phyloP scores from a whole-genome alignment of 2,888 invertebrate genomes.

The Polydrusus pterygomalis region DNA sequence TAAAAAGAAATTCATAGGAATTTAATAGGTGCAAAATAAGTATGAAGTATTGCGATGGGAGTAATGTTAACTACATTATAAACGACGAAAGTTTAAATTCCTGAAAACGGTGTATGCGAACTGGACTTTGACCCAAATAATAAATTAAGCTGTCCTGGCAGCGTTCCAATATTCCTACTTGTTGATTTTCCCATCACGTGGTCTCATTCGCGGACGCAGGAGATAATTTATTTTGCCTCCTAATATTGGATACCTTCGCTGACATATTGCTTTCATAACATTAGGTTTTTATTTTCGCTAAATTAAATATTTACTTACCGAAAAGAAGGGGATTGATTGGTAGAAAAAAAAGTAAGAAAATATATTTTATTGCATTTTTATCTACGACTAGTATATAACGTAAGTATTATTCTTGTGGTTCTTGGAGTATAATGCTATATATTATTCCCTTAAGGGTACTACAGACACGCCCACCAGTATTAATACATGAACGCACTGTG shows the following conservation, averaged over 20 bases:
- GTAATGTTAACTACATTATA: conserved; percentile 21
- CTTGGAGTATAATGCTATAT: no score
- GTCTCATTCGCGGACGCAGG: not conserved
- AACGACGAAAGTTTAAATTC: conserved; percentile 25
- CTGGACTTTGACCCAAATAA: conserved; percentile 25
- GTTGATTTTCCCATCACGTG: conserved; percentile 57
- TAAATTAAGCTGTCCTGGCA: conserved; percentile 47
- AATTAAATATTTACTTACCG: not conserved
- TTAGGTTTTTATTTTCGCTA: not conserved
- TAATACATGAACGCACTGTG: no score
- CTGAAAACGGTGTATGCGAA: conserved; percentile 11
- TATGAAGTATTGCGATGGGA: not conserved
- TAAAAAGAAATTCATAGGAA: not conserved
- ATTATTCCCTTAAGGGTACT: no score
- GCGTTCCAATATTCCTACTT: conserved; percentile 51
- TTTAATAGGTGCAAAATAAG: not conserved
- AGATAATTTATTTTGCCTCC: not conserved
- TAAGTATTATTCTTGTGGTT: no score
- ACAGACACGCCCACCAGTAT: no score
- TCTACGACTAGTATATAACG: no score
- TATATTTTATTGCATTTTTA: no score
- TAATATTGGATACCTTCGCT: not conserved
- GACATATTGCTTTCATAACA: not conserved
- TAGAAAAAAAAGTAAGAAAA: not conserved
- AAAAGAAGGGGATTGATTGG: not conserved